Evolutionary conservation across 2,797 vertebrate genomes (phyloP), one percentile per base, ranked within the genome.

Genomic region (Melanotaenia nigrans): DNA sequence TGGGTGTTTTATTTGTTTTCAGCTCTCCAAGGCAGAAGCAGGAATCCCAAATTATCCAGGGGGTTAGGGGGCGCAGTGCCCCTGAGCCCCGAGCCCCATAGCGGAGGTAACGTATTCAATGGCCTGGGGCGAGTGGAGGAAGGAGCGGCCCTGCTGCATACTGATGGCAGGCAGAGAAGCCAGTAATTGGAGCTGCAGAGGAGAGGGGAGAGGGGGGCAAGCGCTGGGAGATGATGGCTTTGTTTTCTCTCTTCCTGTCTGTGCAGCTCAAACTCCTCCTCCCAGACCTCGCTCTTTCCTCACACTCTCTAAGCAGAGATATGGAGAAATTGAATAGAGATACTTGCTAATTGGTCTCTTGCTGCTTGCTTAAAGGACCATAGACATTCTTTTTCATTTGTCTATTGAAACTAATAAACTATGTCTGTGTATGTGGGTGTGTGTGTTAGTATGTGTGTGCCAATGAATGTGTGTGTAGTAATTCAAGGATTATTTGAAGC

Each of bases 31-130:
- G 94, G 94, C 93, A 86, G 91, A 89, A 89, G 83, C 90, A 91
- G 91, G 96, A 96, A 96, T 96, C 95, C 95, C 95, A 95, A 96
- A 96, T 96, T 95, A 95, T 95, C 94, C 94, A 93, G 89, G 67
- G 92, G 95, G 95, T 95, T 94, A 95, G 42, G 88, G 93, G 94
- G 92, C 91, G 73, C 81, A 81, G 91, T 94, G 94, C 93, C 94
- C 95, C 87, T 85, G 89, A 95, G 94, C 93, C 93, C 93, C 82
- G 76, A 87, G 91, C 93, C 94, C 92, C 92, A 93, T 89, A 92
- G 93, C 90, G 83, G 93, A 93, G 87, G 87, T 97, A 97, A 97
- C 95, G 93, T 95, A 97, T 97, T 97, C 96, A 95, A 93, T 97
- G 95, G 96, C 97, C 96, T 95, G 95, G 94, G 96, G 96, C 96